These are phyloP conservation scores for Antigone vipio DNA, from an alignment of 2,113 vertebrate genomes.

Conservation along the genomic window DNA sequence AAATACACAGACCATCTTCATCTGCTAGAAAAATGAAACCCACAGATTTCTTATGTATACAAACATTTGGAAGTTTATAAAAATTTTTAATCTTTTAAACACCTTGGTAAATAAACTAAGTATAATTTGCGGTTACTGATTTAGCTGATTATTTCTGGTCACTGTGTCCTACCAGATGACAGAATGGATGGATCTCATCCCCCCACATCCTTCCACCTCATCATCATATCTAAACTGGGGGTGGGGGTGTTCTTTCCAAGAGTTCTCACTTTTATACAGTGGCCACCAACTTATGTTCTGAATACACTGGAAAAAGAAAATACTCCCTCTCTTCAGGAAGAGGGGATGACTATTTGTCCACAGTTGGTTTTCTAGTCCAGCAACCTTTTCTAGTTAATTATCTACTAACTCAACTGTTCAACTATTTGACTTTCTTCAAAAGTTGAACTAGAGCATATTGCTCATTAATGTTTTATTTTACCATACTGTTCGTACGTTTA, in stretches of 20 bases:
- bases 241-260: not conserved
- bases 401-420: not conserved
- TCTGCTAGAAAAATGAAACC: not conserved
- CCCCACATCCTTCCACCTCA: not conserved
- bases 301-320: not conserved
- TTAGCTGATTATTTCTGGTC: not conserved
- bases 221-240: not conserved
- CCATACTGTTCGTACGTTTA: not conserved
- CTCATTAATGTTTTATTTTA: conserved; percentile 1
- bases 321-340: not conserved
- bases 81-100: not conserved
- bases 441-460: not conserved
- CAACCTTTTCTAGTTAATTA: conserved; percentile 1
- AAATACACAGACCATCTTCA: not conserved
- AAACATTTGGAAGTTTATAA: not conserved
- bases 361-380: not conserved
- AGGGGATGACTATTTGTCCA: not conserved
- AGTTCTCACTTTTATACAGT: not conserved
- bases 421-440: not conserved
- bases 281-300: not conserved
- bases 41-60: not conserved
- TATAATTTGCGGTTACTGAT: not conserved
- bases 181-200: not conserved
- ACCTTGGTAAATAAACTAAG: not conserved
- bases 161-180: not conserved